phyloP scores from a whole-genome alignment of 1,140 invertebrate species.

The Ephestia elutella region DNA sequence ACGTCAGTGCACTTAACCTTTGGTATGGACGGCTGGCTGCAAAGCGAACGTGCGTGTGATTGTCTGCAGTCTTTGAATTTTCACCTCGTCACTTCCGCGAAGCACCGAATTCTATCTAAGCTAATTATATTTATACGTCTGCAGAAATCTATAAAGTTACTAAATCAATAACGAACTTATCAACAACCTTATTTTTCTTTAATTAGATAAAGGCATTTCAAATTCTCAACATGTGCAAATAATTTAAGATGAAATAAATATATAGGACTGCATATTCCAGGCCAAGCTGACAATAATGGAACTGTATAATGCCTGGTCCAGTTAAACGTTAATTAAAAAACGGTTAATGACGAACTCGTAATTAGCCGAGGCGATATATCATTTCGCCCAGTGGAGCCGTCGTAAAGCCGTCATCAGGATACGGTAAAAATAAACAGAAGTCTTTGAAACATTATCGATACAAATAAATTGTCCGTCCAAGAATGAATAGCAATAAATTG shows the following conservation, averaged over 20 bases:
- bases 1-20: slow-evolving; percentile 1
- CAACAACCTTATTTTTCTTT: no score
- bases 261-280: no score
- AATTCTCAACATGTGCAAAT: no score
- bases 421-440: slow-evolving; percentile 63
- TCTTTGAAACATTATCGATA: slow-evolving; percentile 61
- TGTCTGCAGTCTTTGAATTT: slow-evolving; percentile 9
- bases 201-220: no score
- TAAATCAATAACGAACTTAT: no score
- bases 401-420: slow-evolving; percentile 52
- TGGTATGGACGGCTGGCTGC: neutral
- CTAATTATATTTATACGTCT: no score
- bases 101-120: neutral
- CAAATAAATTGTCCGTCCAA: slow-evolving; percentile 63
- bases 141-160: no score
- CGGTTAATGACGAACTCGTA: slow-evolving; percentile 28
- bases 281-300: neutral
- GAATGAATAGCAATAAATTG: slow-evolving; percentile 71
- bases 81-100: neutral
- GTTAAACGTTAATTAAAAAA: slow-evolving; percentile 22
- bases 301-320: slow-evolving; percentile 4
- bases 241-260: no score
- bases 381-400: slow-evolving; percentile 28
- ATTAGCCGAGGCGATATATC: slow-evolving; percentile 40
- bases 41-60: neutral